These are phyloP conservation scores for Hydrolagus colliei DNA, from an alignment of 2,797 vertebrate genomes.

Conservation along the genomic window DNA sequence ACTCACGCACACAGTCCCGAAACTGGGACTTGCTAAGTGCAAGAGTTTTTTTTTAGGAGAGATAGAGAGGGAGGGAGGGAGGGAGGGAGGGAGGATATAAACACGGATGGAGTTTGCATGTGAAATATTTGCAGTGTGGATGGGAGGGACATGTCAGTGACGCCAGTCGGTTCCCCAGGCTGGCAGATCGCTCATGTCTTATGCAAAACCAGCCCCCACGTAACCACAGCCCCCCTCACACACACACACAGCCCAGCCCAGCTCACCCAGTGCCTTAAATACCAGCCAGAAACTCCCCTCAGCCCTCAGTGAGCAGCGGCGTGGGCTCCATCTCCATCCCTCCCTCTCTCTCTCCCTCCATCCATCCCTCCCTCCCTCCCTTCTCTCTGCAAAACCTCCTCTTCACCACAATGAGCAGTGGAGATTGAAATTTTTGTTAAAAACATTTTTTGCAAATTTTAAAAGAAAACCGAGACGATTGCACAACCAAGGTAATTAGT, in stretches of 20 bases:
- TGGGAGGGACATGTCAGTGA: neutral
- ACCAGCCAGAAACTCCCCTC: conserved; percentile 24
- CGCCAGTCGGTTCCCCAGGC: neutral
- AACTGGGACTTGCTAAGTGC: too few relatives aligned
- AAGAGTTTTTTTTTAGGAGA: too few relatives aligned
- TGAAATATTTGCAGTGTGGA: too few relatives aligned
- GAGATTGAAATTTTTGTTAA: neutral
- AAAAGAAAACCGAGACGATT: too few relatives aligned
- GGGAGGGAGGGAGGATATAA: too few relatives aligned
- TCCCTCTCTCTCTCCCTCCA: too few relatives aligned
- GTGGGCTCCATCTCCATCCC: neutral
- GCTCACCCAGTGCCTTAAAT: neutral
- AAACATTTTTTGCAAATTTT: too few relatives aligned
- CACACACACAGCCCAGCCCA: neutral
- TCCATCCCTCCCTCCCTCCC: too few relatives aligned
- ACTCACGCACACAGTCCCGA: too few relatives aligned
- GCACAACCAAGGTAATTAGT: neutral
- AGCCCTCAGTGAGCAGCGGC: neutral
- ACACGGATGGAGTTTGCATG: too few relatives aligned
- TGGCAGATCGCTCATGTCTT: neutral
- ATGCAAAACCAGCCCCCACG: conserved; percentile 21
- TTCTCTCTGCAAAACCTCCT: neutral
- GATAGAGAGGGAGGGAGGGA: too few relatives aligned
- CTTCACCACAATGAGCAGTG: neutral
- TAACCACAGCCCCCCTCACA: neutral